These are phyloP conservation scores for Druceiella hillmani DNA, from an alignment of 2,888 invertebrate species.

Conservation along the genomic window DNA sequence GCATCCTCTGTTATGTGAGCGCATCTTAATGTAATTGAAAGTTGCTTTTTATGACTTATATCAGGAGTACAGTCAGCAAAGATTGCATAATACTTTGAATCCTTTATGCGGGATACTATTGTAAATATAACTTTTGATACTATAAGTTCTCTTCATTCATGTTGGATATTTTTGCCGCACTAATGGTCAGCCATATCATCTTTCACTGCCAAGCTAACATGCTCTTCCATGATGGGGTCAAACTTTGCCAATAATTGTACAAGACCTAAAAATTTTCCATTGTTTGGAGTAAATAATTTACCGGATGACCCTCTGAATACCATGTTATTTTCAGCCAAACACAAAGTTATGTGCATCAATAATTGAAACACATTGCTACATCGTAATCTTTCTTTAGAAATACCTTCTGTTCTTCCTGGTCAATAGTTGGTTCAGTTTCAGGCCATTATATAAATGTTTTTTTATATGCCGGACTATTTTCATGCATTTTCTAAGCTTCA, in stretches of 20 bases:
- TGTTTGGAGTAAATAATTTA: slow-evolving; percentile 28
- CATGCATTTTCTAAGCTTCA: no score
- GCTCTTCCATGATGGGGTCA: slow-evolving; percentile 29
- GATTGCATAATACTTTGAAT: no score
- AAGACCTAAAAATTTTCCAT: slow-evolving; percentile 29
- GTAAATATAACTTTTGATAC: slow-evolving; percentile 26
- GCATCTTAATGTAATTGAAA: no score
- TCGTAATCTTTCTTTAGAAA: slow-evolving; percentile 24
- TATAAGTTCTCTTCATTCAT: slow-evolving; percentile 29
- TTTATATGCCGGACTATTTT: no score
- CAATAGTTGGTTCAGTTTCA: no score
- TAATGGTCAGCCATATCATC: slow-evolving; percentile 28
- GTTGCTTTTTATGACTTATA: no score
- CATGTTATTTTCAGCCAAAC: slow-evolving; percentile 28
- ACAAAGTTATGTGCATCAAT: slow-evolving; percentile 27
- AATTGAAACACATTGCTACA: slow-evolving; percentile 27
- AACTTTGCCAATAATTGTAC: slow-evolving; percentile 30
- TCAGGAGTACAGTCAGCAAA: no score
- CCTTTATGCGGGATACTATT: no score
- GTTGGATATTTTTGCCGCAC: slow-evolving; percentile 28
- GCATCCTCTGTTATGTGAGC: no score
- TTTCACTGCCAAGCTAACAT: slow-evolving; percentile 26
- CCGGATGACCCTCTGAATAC: slow-evolving; percentile 27
- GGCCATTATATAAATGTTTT: no score
- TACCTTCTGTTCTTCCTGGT: slow-evolving; percentile 26